Conservation (phyloP, 2,888 invertebrate species). For the Clivina fossor region DNA sequence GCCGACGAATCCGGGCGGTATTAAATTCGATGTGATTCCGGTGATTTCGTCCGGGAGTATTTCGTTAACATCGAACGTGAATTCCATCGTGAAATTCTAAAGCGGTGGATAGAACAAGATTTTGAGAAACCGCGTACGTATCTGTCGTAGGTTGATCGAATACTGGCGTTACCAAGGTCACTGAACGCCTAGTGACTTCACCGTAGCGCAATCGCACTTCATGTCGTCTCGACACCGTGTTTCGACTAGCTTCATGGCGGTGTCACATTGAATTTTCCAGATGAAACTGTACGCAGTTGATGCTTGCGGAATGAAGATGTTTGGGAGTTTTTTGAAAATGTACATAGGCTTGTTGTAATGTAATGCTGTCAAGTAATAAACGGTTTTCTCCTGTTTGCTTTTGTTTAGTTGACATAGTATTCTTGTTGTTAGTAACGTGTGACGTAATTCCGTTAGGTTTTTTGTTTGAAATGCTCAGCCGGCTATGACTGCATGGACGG, state of each 20-base stretch:
- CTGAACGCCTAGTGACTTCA: no score
- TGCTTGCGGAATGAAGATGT: neutral
- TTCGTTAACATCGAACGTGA: slow-evolving; percentile 58
- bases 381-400: no score
- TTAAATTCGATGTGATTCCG: slow-evolving; percentile 55
- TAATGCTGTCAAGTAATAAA: slow-evolving; percentile 16
- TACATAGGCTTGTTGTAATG: neutral
- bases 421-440: slow-evolving; percentile 39
- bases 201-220: no score
- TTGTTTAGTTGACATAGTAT: neutral
- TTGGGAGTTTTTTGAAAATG: neutral
- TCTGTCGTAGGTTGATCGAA: no score
- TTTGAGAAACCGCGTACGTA: no score
- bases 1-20: slow-evolving; percentile 59
- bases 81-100: slow-evolving; percentile 54
- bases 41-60: slow-evolving; percentile 57
- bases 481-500: slow-evolving; percentile 5
- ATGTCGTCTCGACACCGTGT: no score
- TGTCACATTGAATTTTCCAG: no score
- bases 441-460: slow-evolving; percentile 44
- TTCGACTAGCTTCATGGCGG: no score
- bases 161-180: no score
- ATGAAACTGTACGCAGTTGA: neutral
- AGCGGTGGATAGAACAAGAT: no score
- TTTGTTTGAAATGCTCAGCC: slow-evolving; percentile 35